Conservation (phyloP, 2,888 invertebrate genomes). For the Elaeidobius kamerunicus region DNA sequence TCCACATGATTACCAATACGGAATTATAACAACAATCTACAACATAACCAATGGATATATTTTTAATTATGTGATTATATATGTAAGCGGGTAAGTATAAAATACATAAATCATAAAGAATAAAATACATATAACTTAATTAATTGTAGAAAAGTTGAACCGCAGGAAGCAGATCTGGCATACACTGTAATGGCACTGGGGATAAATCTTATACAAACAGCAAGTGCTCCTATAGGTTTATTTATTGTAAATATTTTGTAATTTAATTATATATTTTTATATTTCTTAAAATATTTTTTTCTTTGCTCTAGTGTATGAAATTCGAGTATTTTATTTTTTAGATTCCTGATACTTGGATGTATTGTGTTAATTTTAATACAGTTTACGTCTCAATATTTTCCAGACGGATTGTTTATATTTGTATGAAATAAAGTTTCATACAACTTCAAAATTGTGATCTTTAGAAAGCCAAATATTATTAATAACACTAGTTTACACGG, state of each 20-base stretch:
- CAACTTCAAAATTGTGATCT: no score
- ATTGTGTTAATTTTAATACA: no score
- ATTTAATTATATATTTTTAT: slow-evolving; percentile 3
- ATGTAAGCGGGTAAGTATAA: slow-evolving; percentile 3
- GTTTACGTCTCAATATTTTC: no score
- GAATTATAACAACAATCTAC: slow-evolving; percentile 31
- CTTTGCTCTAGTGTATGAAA: no score
- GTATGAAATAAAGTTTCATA: no score
- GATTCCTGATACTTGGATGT: no score
- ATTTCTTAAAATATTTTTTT: not conserved
- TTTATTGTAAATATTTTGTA: slow-evolving; percentile 21
- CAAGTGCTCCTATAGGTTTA: slow-evolving; percentile 16
- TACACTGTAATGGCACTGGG: slow-evolving; percentile 7
- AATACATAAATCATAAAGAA: no score
- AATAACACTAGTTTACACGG: no score
- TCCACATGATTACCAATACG: slow-evolving; percentile 23
- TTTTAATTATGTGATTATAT: not conserved
- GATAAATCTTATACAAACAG: slow-evolving; percentile 4
- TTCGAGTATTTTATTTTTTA: no score
- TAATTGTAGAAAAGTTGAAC: slow-evolving; percentile 12
- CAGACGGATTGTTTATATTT: no score
- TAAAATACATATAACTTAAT: no score
- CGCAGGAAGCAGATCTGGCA: slow-evolving; percentile 15
- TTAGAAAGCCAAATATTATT: no score
- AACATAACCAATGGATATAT: slow-evolving; percentile 25